Base-by-base conservation (phyloP, 35 echinoderm and acorn worm species). In the Chiridota heheva region DNA sequence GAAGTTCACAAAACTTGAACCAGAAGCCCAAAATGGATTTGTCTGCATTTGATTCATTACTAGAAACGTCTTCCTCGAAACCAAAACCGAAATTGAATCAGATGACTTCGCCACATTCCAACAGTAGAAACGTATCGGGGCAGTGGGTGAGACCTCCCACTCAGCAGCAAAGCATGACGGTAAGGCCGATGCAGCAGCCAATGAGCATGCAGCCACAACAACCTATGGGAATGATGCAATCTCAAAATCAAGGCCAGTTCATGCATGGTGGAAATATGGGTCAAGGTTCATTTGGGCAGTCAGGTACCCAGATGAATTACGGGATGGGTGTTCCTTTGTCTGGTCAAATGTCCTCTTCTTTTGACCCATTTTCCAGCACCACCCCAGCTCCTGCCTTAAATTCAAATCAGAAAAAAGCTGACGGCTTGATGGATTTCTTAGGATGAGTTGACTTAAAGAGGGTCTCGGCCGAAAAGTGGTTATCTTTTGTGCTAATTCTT, bases 1-100 rank as follows among this genome's bases (percentile, higher is more conserved):
- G n/a, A n/a, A 53, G 5, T 47, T 25, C 71, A 18, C 20, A 68
- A 8, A 5, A 5, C 25, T 75, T 25, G 47, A n/a, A n/a, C n/a
- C n/a, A n/a, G n/a, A 84, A 87, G 56, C 62, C 61, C 36, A 96
- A 90, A 68, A 46, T 89, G 16, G 89, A 98, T 40, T 72, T 91
- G 67, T 91, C 95, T 10, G 63, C 95, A 42, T 89, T 98, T 60
- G 95, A 98, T 77, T 71, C 64, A 7, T 48, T 98, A 38, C 70
- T 98, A 17, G 85, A 78, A 27, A 82, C 89, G 31, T 73, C 81
- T 2, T 73, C 82, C 17, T 67, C 66, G 31, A 91, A 86, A 63
- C 53, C 90, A 33, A 87, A 73, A 24, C 73, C 72, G 18, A 75
- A 71, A 2, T 44, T 98, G 31, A 92, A 75, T 70, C 95, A 98